Evolutionary conservation across 1,140 invertebrate genomes (phyloP).

Genomic region (Chlorops oryzae): DNA sequence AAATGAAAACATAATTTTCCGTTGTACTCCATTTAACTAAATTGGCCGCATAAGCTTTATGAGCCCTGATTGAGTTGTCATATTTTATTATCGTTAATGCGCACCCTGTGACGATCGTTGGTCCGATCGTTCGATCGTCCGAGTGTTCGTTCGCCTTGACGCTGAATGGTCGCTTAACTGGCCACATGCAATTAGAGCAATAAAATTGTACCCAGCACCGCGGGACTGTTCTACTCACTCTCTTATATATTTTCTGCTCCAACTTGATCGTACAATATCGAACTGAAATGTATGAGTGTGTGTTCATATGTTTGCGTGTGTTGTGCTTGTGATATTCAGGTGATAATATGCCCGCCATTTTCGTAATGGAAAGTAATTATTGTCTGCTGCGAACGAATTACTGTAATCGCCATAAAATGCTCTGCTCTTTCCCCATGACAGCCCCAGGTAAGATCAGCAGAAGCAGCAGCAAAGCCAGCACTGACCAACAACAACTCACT

Average conservation of each 20-base stretch:
- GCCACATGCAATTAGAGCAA: too few species aligned
- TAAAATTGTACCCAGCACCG: too few species aligned
- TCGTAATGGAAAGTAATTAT: conserved; percentile 49
- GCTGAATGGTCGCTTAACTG: too few species aligned
- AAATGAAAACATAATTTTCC: too few species aligned
- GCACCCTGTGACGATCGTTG: conserved; percentile 6
- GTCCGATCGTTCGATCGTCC: too few species aligned
- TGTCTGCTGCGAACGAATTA: conserved; percentile 47
- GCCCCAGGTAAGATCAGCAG: conserved; percentile 29
- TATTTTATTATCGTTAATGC: conserved; percentile 47
- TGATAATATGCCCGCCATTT: conserved; percentile 49
- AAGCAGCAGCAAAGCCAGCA: conserved; percentile 1
- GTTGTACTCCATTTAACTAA: too few species aligned
- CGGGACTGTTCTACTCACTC: too few species aligned
- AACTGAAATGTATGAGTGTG: conserved; percentile 4
- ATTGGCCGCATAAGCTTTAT: conserved; percentile 30
- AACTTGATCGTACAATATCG: conserved; percentile 15
- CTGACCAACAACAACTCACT: conserved; percentile 7
- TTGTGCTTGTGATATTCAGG: conserved; percentile 45
- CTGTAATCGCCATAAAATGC: conserved; percentile 48
- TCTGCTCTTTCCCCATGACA: conserved; percentile 48
- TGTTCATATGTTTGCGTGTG: conserved; percentile 2
- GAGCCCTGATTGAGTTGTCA: conserved; percentile 47
- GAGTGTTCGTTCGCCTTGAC: too few species aligned
- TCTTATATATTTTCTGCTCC: conserved; percentile 1